A percentile compares a stretch with the other conserved stretches of the same genome.
Conservation (phyloP, 1,140 invertebrate species). For the Nasonia vitripennis region DNA sequence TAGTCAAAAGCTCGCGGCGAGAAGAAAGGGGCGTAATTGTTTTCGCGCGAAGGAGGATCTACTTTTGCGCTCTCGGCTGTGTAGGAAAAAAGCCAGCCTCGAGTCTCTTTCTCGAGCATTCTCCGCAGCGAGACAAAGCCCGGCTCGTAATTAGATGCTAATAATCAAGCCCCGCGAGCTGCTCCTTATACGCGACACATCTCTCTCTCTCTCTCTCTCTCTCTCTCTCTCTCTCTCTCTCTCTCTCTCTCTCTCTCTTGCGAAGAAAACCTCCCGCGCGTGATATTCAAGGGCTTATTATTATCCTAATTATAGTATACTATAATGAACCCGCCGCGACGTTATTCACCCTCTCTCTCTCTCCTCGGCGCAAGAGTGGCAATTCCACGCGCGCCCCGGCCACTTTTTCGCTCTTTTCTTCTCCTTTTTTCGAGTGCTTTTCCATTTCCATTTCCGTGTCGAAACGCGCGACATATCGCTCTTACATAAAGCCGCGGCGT, state of each 20-base stretch:
- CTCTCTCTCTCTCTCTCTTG: conserved; percentile 45
- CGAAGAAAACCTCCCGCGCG: conserved; percentile 64
- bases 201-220: conserved; percentile 9
- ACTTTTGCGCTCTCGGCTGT: background rate
- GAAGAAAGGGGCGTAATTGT: conserved; percentile 50
- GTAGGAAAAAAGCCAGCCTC: background rate
- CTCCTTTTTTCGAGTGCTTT: conserved; percentile 49
- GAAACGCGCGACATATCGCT: conserved; percentile 55
- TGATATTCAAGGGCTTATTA: conserved; percentile 70
- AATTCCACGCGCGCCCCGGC: conserved; percentile 72
- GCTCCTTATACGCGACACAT: background rate
- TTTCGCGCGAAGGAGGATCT: conserved; percentile 49
- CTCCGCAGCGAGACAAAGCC: conserved; percentile 52
- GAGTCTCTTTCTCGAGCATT: conserved; percentile 32
- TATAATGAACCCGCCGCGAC: conserved; percentile 70
- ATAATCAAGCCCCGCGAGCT: conserved; percentile 66
- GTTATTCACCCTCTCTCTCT: conserved; percentile 56
- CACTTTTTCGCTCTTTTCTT: conserved; percentile 65
- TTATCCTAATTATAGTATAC: conserved; percentile 75
- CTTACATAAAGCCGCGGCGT: conserved; percentile 55
- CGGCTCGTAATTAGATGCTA: conserved; percentile 71
- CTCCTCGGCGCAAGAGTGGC: conserved; percentile 69
- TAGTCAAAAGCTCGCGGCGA: conserved; percentile 51
- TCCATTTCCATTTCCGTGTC: conserved; percentile 50
- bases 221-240: conserved; percentile 40